Evolutionary conservation across 2,888 invertebrate species (phyloP).

Genomic region (Aquatica leii): DNA sequence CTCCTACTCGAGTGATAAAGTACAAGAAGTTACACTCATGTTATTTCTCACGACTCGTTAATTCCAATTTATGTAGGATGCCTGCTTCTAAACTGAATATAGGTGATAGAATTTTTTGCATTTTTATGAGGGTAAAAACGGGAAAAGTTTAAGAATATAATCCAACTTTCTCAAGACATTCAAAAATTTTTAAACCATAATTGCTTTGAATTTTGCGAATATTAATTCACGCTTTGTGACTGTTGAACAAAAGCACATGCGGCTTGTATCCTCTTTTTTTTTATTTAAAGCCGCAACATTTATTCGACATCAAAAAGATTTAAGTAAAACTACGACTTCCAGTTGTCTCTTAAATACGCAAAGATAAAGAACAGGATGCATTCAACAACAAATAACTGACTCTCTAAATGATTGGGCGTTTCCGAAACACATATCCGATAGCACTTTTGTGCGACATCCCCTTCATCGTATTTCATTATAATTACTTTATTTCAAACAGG

Average conservation of each 20-base stretch:
- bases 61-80: slow-evolving; percentile 37
- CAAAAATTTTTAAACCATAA: slow-evolving; percentile 26
- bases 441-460: slow-evolving; percentile 40
- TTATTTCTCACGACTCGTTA: slow-evolving; percentile 38
- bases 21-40: slow-evolving; percentile 36
- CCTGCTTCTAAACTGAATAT: slow-evolving; percentile 31
- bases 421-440: slow-evolving; percentile 45
- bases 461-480: slow-evolving; percentile 41
- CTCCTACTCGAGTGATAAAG: slow-evolving; percentile 34
- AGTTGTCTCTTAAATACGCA: slow-evolving; percentile 38
- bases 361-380: slow-evolving; percentile 32
- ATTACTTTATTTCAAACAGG: slow-evolving; percentile 39
- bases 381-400: slow-evolving; percentile 33
- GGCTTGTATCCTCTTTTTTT: slow-evolving; percentile 30
- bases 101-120: slow-evolving; percentile 39
- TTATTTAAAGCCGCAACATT: slow-evolving; percentile 35
- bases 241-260: slow-evolving; percentile 26
- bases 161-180: slow-evolving; percentile 31
- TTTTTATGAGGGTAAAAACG: slow-evolving; percentile 34
- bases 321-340: slow-evolving; percentile 23
- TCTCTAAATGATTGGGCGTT: slow-evolving; percentile 42
- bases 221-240: slow-evolving; percentile 29
- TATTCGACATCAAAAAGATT: slow-evolving; percentile 39
- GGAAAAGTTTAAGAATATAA: slow-evolving; percentile 31
- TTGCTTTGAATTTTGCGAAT: slow-evolving; percentile 28